Base-by-base conservation (phyloP, 1,140 invertebrate species). In the Artemia franciscana region DNA sequence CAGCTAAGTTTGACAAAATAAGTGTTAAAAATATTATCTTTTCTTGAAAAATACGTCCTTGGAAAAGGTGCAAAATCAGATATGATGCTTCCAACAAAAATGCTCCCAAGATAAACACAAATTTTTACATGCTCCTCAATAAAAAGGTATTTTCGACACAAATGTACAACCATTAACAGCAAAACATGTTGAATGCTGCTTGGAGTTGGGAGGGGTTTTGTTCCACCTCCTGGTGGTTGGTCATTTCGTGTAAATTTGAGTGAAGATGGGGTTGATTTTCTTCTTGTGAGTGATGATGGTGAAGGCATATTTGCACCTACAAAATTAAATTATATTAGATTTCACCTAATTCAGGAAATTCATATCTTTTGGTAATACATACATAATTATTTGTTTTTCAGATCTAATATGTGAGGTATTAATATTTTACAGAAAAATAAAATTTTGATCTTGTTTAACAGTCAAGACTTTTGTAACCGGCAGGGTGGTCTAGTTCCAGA, bases 1-100 rank as follows among this genome's bases (percentile, higher is more conserved):
- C 92, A 97, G 58, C 88, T 89, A 69, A 91, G 81, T 73, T 95
- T 95, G 0, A 95, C 90, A 73, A 96, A 95, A 70, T 86, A 91
- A 64, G 81, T 76, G 73, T 97, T 97, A 15, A 95, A 81, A 26
- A 91, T 69, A 73, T 93, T 95, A 65, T 85, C 81, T 64, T 87
- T 92, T 68, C 84, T 76, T 5, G 89, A 82, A 68, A 96, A 85
- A 68, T 91, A 94, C 0, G 82, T 81, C 70, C 82, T 85, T 0
- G 90, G 89, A 75, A 88, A 78, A 28, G 83, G 80, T 12, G 85
- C 66, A 65, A 87, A 82, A 73, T 96, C 91, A 0, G 82, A 83
- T 61, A 95, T 76, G 0, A 95, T 73, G 2, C 90, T 93, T 5
- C 88, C 78, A 59, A 88, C 69, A 69, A 95, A 86, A 59, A 94